Evolutionary conservation across 2,888 invertebrate species (phyloP).

Genomic region (Caenorhabditis angaria): DNA sequence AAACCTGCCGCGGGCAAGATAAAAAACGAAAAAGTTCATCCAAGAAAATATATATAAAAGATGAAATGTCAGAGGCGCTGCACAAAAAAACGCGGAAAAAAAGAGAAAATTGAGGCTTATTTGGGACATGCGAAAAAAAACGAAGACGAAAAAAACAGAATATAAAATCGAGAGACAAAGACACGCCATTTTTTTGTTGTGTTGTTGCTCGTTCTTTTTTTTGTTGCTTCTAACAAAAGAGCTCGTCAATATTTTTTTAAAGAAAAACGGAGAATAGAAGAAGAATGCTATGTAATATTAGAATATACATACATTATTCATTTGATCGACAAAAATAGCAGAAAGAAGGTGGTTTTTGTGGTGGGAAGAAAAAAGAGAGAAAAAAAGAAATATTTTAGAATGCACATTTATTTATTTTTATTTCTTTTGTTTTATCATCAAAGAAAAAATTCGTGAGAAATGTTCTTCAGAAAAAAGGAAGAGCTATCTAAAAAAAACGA

Average conservation of each 20-base stretch:
- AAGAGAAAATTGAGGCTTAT: conserved; percentile 39
- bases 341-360: background rate
- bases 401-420: background rate
- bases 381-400: background rate
- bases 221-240: conserved; percentile 4
- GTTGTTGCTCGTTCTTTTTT: conserved; percentile 4
- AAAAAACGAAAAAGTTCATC: conserved; percentile 8
- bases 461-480: background rate
- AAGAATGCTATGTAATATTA: conserved; percentile 4
- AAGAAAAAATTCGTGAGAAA: background rate
- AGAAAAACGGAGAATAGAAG: background rate
- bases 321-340: background rate
- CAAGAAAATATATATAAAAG: background rate
- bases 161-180: background rate
- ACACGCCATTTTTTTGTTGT: background rate
- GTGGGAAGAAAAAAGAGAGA: background rate
- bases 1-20: background rate
- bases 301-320: conserved; percentile 1
- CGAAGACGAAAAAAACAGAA: background rate
- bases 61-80: conserved; percentile 4
- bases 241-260: conserved; percentile 2
- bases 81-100: conserved; percentile 17
- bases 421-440: too few relatives aligned
- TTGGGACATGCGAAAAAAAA: conserved; percentile 11
- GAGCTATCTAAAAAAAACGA: background rate